Evolutionary conservation across 2,888 invertebrate genomes (phyloP), one percentile per base, ranked within the genome.

Genomic region (Pyrgus malvae): DNA sequence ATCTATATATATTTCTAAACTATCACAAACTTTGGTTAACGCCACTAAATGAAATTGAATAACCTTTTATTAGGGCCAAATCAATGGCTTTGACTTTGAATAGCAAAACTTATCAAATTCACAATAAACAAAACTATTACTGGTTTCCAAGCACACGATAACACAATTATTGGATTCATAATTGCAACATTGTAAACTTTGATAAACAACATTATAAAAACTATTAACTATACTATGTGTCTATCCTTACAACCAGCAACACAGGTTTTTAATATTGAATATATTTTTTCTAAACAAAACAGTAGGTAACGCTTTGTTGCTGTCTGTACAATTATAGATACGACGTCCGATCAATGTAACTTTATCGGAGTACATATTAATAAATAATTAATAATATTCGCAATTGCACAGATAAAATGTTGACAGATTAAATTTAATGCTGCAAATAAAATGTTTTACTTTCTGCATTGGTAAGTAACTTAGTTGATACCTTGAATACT

Each of bases 391-490:
- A 44, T 19, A 35, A 27, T 27, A 51, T 35, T 44, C 51, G 51
- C 51, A 37, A 51, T 44, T 44, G 35, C 42, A 51, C 44, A 44
- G 42, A 51, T 51, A 35, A 51, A 17, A 29, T 16, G 37, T 37
- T 9, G 16, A 48, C 45, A 21, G 45, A 41, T 27, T 35, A 44
- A 45, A 25, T 42, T 55, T 48, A 55, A 55, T 59, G 58, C 59
- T 60, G 59, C 61, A 57, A 61, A 61, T 62, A 59, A 62, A 62
- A 58, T 35, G 46, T 51, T 23, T 49, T n/a, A n/a, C n/a, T n/a
- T n/a, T n/a, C n/a, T n/a, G n/a, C n/a, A n/a, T n/a, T n/a, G n/a
- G n/a, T n/a, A n/a, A n/a, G n/a, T n/a, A n/a, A n/a, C n/a, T n/a
- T n/a, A n/a, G n/a, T n/a, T n/a, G n/a, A n/a, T n/a, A n/a, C n/a